Conservation (phyloP, 2,888 invertebrate species). For the Sarcophaga variegata region DNA sequence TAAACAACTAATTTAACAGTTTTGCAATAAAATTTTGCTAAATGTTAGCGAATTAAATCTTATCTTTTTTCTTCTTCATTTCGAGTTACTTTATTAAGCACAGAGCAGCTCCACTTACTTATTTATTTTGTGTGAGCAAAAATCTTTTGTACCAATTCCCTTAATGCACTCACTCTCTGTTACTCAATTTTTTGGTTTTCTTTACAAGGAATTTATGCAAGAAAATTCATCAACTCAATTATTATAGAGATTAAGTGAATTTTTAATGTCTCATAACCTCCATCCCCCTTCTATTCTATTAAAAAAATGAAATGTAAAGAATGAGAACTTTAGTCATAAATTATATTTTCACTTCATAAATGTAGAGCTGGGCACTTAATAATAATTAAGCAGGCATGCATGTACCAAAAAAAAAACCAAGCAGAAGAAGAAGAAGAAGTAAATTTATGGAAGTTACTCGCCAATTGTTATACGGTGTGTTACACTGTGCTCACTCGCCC, state of each 20-base stretch:
- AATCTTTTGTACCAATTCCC: too few species aligned
- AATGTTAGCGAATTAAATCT: too few species aligned
- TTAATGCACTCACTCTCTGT: too few species aligned
- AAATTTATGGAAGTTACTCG: neutral
- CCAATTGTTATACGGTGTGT: neutral
- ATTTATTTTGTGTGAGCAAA: too few species aligned
- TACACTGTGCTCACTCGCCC: neutral
- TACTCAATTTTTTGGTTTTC: too few species aligned
- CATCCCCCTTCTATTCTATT: neutral
- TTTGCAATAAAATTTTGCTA: too few species aligned
- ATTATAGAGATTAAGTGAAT: slow-evolving; percentile 50
- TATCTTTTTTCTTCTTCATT: too few species aligned
- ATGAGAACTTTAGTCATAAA: slow-evolving; percentile 70
- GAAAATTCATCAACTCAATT: slow-evolving; percentile 57
- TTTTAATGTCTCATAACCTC: neutral
- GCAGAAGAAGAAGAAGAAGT: neutral
- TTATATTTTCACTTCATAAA: slow-evolving; percentile 71
- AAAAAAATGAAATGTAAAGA: neutral
- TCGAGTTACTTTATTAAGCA: too few species aligned
- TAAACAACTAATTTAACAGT: too few species aligned
- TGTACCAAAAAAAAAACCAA: slow-evolving; percentile 21
- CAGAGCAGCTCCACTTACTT: too few species aligned
- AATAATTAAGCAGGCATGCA: slow-evolving; percentile 71
- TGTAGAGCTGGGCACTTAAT: slow-evolving; percentile 72
- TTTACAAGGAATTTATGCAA: too few species aligned